Evolutionary conservation across 2,888 invertebrate species (phyloP), one percentile per base, ranked within the genome.

Genomic region (Cynaeus angustus): DNA sequence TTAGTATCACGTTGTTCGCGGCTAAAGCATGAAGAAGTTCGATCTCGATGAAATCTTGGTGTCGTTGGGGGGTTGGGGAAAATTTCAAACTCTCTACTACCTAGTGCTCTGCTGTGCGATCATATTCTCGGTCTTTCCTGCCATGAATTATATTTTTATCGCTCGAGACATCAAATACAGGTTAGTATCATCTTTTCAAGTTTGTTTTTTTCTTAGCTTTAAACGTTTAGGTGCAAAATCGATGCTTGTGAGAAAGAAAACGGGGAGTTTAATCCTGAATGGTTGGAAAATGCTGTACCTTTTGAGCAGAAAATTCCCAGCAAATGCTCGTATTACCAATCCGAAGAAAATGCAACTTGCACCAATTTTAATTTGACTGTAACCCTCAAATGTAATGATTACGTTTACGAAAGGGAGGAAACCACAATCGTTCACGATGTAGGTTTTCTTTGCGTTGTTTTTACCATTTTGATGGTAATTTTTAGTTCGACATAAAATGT

Each of bases 401-500:
- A 78, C 72, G 77, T 83, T 12, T 84, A 80, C 70, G 78, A 82
- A 73, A 76, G 80, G n/a, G 58, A 72, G 48, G 81, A 84, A 74
- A 76, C 71, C 21, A 82, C 82, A 0, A 83, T 84, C 38, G 77
- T 83, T 10, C 79, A 83, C 46, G 84, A 83, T 69, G 84, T 83
- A 81, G 76, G 82, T 75, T 45, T 30, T 14, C 16, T 10, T 12
- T 33, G 2, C 48, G n/a, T n/a, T 5, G 7, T 16, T 46, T n/a
- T 46, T 46, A 41, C 41, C 10, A 41, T 12, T n/a, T 41, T 41
- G 12, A 41, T 41, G 13, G 13, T 13, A 41, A 33, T 46, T 85
- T 85, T 13, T 83, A 91, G 91, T 91, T 91, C 81, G 85, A 87
- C 77, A 82, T 91, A 58, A 89, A 88, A 43, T 91, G 91, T 77